phyloP scores from a whole-genome alignment of 2,113 vertebrate species.

The Protomyctophum bolini region DNA sequence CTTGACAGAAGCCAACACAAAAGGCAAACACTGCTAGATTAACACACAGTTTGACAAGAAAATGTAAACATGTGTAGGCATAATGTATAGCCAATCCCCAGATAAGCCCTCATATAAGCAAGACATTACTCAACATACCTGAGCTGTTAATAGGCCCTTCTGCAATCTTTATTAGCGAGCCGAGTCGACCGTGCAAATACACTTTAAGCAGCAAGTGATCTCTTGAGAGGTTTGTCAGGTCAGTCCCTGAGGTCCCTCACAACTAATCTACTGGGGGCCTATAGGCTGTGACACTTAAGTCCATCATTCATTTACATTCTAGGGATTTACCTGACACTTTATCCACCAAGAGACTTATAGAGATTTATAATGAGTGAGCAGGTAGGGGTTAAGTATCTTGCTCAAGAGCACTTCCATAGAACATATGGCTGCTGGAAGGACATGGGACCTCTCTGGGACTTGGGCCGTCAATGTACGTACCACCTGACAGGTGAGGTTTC shows the following conservation, averaged over 20 bases:
- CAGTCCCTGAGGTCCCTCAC: conserved; percentile 15
- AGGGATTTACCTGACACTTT: no score
- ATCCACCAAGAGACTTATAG: no score
- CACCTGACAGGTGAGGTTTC: no score
- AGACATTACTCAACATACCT: conserved; percentile 51
- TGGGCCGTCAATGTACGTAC: no score
- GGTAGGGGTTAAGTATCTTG: no score
- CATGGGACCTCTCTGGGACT: no score
- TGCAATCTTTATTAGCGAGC: conserved; percentile 38
- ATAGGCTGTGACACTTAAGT: conserved; percentile 24
- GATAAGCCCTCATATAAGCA: conserved; percentile 60
- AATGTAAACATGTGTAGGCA: conserved; percentile 49
- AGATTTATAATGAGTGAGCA: no score
- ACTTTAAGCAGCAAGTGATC: conserved; percentile 34
- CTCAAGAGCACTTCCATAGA: no score
- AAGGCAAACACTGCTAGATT: conserved; percentile 45
- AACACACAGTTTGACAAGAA: conserved; percentile 44
- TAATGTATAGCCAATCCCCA: conserved; percentile 54
- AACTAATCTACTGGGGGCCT: conserved; percentile 39
- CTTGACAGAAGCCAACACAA: conserved; percentile 36
- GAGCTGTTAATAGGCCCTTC: conserved; percentile 47
- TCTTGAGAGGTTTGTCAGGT: background rate
- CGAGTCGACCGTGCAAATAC: conserved; percentile 61
- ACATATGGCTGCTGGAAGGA: no score
- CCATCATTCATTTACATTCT: conserved; percentile 1